Percentiles rank a stretch among this genome's conserved stretches.
These are phyloP conservation scores for Drosophila ironensis DNA, from an alignment of 1,140 invertebrate species.

Conservation along the genomic window DNA sequence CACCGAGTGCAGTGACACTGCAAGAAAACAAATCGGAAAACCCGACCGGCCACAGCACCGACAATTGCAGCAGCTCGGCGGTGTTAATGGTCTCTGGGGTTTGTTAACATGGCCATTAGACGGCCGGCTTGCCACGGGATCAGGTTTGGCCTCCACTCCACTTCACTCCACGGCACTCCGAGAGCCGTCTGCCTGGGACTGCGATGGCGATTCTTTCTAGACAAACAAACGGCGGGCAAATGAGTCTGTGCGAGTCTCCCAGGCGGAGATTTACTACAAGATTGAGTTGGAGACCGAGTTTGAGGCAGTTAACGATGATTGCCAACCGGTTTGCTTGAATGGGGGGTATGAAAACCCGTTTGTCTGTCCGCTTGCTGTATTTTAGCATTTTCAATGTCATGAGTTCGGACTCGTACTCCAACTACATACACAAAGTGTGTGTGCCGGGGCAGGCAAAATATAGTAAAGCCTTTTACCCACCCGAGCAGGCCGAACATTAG, in stretches of 20 bases:
- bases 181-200: background rate
- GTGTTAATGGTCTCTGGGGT: constrained; percentile 47
- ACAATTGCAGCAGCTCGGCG: constrained; percentile 38
- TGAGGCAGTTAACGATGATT: constrained; percentile 32
- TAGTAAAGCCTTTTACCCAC: constrained; percentile 25
- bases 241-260: constrained; percentile 20
- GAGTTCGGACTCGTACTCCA: constrained; percentile 18
- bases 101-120: constrained; percentile 66
- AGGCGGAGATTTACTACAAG: constrained; percentile 30
- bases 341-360: constrained; percentile 51
- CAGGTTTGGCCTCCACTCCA: constrained; percentile 27
- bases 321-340: constrained; percentile 48
- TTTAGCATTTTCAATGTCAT: constrained; percentile 76
- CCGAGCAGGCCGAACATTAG: constrained; percentile 22
- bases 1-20: constrained; percentile 46
- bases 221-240: too few species aligned
- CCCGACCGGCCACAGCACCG: constrained; percentile 10
- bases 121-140: constrained; percentile 25
- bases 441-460: constrained; percentile 4
- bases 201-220: constrained; percentile 53
- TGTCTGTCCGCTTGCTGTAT: constrained; percentile 50
- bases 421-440: too few species aligned
- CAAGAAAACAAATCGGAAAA: constrained; percentile 38
- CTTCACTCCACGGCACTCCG: too few species aligned
- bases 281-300: background rate